These are phyloP conservation scores for Drosophila colorata DNA, from an alignment of 2,888 invertebrate genomes.

Conservation along the genomic window DNA sequence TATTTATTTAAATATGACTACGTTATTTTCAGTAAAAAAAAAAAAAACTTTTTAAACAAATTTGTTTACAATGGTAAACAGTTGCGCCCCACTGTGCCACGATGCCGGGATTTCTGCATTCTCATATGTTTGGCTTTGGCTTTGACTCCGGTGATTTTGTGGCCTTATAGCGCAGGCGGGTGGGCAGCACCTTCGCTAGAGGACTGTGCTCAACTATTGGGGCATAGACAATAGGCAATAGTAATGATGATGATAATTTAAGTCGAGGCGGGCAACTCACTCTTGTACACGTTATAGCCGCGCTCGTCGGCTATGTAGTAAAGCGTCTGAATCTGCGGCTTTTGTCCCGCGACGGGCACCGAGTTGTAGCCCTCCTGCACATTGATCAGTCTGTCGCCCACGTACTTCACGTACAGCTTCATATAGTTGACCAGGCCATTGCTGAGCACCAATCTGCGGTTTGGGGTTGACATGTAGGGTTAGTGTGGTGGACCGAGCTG, in stretches of 20 bases:
- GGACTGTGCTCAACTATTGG: slow-evolving; percentile 58
- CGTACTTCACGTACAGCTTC: slow-evolving; percentile 69
- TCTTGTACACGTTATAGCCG: slow-evolving; percentile 70
- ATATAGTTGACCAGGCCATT: slow-evolving; percentile 79
- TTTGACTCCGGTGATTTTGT: slow-evolving; percentile 33
- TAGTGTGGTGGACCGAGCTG: background rate
- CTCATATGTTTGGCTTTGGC: slow-evolving; percentile 34
- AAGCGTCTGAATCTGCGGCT: slow-evolving; percentile 61
- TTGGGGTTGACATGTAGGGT: background rate
- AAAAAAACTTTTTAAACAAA: slow-evolving; percentile 1
- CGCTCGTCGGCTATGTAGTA: slow-evolving; percentile 78
- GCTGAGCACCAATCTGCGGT: slow-evolving; percentile 71
- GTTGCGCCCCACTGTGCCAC: slow-evolving; percentile 38
- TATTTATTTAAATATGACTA: slow-evolving; percentile 19
- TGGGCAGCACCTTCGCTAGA: slow-evolving; percentile 47
- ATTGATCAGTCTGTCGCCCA: slow-evolving; percentile 58
- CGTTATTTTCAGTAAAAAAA: slow-evolving; percentile 11
- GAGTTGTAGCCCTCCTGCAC: slow-evolving; percentile 81
- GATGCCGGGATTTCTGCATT: background rate
- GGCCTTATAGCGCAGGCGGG: slow-evolving; percentile 36
- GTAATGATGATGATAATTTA: slow-evolving; percentile 25
- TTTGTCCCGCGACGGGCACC: slow-evolving; percentile 62
- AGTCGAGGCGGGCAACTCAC: slow-evolving; percentile 47
- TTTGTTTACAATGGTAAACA: background rate
- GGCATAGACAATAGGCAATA: slow-evolving; percentile 8